Evolutionary conservation across 2,888 invertebrate species (phyloP).

Genomic region (Tricholauxania praeusta): DNA sequence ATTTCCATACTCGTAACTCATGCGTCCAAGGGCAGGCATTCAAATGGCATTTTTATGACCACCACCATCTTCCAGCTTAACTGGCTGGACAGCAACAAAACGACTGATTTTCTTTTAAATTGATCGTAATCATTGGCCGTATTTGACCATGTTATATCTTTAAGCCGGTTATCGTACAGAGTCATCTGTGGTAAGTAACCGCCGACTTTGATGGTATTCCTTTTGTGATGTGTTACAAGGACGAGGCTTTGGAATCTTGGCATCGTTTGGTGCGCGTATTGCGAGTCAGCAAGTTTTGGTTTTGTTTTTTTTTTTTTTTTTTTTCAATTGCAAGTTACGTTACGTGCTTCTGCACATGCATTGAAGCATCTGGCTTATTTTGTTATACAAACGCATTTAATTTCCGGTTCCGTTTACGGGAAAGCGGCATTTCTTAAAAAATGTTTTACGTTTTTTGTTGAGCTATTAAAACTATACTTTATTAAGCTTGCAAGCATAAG

Average conservation of each 20-base stretch:
- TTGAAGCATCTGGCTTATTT: not conserved
- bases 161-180: not conserved
- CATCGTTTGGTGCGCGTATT: not conserved
- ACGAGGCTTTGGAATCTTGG: conserved; percentile 4
- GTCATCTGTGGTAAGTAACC: not conserved
- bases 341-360: conserved; percentile 7
- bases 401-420: conserved; percentile 16
- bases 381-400: conserved; percentile 7
- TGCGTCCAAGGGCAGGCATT: not conserved
- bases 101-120: not conserved
- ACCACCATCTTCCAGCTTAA: not conserved
- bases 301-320: not conserved
- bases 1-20: not conserved
- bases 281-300: not conserved
- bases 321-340: not conserved
- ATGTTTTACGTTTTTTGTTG: too few species aligned
- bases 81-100: not conserved
- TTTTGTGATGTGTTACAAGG: conserved; percentile 33
- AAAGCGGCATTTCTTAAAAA: conserved; percentile 4
- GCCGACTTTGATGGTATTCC: conserved; percentile 4
- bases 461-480: too few species aligned
- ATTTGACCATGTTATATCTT: not conserved
- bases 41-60: not conserved
- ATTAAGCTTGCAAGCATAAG: too few species aligned
- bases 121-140: not conserved